Conservation (phyloP, 1,140 invertebrate species). For the Brachionus rubens region DNA sequence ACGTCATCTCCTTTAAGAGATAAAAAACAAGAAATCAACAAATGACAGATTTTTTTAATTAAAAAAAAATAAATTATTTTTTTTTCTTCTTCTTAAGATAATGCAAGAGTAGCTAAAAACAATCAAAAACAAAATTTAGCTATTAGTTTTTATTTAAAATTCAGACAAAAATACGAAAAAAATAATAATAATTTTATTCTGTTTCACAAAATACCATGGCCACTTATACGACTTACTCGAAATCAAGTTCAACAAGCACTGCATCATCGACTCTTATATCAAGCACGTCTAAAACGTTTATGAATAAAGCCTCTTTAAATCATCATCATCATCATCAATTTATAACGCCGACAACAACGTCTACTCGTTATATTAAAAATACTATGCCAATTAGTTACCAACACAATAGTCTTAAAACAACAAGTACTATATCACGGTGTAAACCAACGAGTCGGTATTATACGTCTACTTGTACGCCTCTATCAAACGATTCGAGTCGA, state of each 20-base stretch:
- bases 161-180: too few species aligned
- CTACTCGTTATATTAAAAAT: conserved; percentile 30
- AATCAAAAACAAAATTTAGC: too few species aligned
- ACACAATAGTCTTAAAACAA: conserved; percentile 16
- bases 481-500: neutral
- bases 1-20: too few species aligned
- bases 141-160: too few species aligned
- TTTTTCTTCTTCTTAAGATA: neutral
- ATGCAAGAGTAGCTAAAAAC: neutral
- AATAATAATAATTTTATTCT: too few species aligned
- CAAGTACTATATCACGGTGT: conserved; percentile 3
- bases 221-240: conserved; percentile 2
- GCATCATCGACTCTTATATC: neutral
- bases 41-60: too few species aligned
- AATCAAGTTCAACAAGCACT: neutral
- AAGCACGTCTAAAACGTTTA: neutral
- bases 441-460: conserved; percentile 15
- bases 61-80: neutral
- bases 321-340: neutral
- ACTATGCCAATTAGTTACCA: conserved; percentile 10
- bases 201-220: neutral
- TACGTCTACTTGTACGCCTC: neutral
- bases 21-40: too few species aligned
- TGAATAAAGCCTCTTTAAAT: neutral
- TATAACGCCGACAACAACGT: neutral